These are phyloP conservation scores for Larimichthys crocea DNA, from an alignment of 2,113 vertebrate genomes.

Conservation along the genomic window DNA sequence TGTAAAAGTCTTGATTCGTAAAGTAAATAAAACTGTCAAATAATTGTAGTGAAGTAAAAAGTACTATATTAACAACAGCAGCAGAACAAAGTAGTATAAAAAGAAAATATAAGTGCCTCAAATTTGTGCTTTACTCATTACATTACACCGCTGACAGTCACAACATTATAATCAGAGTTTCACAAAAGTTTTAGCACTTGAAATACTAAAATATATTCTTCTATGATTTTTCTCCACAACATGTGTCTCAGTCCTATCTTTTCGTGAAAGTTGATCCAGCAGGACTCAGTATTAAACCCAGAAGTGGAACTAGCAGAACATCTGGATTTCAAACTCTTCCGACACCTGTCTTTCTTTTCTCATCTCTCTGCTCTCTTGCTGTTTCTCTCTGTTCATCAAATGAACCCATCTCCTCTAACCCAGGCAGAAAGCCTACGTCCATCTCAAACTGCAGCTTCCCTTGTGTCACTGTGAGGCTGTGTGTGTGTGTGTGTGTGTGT, in stretches of 20 bases:
- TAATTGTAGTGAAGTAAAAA: not conserved
- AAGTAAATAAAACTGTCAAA: not conserved
- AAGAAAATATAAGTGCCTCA: not conserved
- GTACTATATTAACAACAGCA: not conserved
- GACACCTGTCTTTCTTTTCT: conserved; percentile 35
- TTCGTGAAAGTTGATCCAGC: not conserved
- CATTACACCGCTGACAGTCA: too few relatives aligned
- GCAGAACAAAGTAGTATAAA: not conserved
- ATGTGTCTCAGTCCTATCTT: not conserved
- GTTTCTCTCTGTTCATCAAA: conserved; percentile 17
- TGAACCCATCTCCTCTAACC: not conserved
- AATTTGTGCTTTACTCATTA: not conserved
- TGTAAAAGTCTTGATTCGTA: not conserved
- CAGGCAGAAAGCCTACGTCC: not conserved
- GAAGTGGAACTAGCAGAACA: conserved; percentile 1
- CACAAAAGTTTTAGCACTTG: too few relatives aligned
- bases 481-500: conserved; percentile 15
- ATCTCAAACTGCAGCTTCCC: conserved; percentile 22
- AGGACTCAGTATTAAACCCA: not conserved
- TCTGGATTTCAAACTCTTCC: not conserved
- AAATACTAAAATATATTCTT: not conserved
- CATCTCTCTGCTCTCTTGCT: not conserved
- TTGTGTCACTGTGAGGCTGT: conserved; percentile 21
- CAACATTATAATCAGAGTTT: too few relatives aligned
- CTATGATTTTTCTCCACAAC: not conserved